A percentile compares a stretch with the other conserved stretches of the same genome.
These are phyloP conservation scores for Metopolophium dirhodum DNA, from an alignment of 1,140 invertebrate genomes.

Conservation along the genomic window DNA sequence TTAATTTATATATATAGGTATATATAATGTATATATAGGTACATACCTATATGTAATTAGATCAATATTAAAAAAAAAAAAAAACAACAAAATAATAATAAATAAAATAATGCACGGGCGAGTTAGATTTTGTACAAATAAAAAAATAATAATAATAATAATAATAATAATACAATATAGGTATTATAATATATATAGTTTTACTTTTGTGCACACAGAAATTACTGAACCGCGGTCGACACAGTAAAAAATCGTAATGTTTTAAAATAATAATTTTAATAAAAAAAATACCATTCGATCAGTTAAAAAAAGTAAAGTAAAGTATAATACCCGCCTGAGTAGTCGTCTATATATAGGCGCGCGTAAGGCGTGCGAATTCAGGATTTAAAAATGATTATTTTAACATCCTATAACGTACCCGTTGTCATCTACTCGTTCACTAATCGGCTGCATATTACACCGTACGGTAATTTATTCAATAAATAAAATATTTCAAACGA, in stretches of 20 bases:
- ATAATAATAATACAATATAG: constrained; percentile 30
- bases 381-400: constrained; percentile 35
- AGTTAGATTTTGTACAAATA: constrained; percentile 23
- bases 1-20: neutral
- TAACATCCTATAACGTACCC: constrained; percentile 31
- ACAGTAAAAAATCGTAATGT: neutral
- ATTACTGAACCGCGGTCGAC: neutral
- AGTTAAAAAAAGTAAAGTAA: neutral
- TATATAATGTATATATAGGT: constrained; percentile 25
- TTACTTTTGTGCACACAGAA: neutral
- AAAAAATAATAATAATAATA: neutral
- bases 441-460: constrained; percentile 29
- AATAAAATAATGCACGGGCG: constrained; percentile 25
- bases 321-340: constrained; percentile 22
- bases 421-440: constrained; percentile 21
- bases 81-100: constrained; percentile 43
- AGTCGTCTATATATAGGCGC: neutral
- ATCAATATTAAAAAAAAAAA: constrained; percentile 51
- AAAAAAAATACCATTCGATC: neutral
- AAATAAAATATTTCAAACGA: neutral
- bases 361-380: constrained; percentile 6
- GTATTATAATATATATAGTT: neutral
- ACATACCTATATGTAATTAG: neutral
- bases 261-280: neutral
- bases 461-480: neutral